Base-by-base conservation (phyloP, 1,140 invertebrate species). In the Thalassaphorura encarpata region DNA sequence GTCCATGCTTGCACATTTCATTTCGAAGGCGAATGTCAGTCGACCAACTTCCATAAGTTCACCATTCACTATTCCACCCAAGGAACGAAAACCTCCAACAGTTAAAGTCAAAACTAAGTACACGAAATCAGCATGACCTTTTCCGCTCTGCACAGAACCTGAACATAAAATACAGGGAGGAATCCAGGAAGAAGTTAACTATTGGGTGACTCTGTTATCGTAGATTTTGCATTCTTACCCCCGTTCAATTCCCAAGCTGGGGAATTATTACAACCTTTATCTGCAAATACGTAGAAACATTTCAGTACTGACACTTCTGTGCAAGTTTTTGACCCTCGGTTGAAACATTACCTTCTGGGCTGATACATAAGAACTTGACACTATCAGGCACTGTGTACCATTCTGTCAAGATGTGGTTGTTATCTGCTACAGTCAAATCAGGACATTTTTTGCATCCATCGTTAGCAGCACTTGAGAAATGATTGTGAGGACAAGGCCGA, bases 371-470 rank as follows among this genome's bases (percentile, higher is more conserved):
- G 3, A 72, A 66, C 13, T 70, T 67, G 56, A 81, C 67, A 42
- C 72, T 72, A 18, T 67, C 62, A 2, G 80, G 80, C 66, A 80
- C 63, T 16, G 60, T 47, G 40, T 57, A 65, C 48, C 80, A 82
- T 66, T 73, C 72, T 21, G 68, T 69, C 63, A 75, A 74, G 49
- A 73, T 69, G 18, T 78, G 67, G 16, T 27, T 31, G 53, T 74
- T 77, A 29, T 76, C 72, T 4, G 80, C 76, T 2, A 74, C 72
- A 1, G 79, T 79, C 8, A 71, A 72, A 1, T 69, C 68, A 2
- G 77, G 73, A 67, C 80, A 82, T 1, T 60, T 47, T 45, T 67
- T 46, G 66, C 80, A 82, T 5, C 64, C 65, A 60, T 56, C 51
- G n/a, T 66, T 41, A 11, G 68, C 69, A 60, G 67, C 69, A 8